Conservation (phyloP, 2,888 invertebrate genomes). For the Drosophila tanythrix region DNA sequence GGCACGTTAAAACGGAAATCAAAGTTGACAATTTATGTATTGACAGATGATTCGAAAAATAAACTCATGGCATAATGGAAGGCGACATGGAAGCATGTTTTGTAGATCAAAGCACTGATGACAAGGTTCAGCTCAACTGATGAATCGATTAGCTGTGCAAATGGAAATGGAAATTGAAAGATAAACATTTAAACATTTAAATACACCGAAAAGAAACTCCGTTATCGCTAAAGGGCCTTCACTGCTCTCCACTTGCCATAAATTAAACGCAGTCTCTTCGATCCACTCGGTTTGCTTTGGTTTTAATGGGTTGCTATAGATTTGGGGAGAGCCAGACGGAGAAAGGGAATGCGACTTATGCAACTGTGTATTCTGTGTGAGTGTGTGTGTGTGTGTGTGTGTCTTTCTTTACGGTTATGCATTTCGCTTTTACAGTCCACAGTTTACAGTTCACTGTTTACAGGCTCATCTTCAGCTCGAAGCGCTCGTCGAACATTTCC, state of each 20-base stretch:
- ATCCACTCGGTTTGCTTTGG: slow-evolving; percentile 14
- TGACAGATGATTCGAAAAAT: slow-evolving; percentile 14
- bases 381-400: slow-evolving; percentile 22
- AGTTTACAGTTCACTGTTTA: slow-evolving; percentile 53
- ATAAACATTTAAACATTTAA: slow-evolving; percentile 42
- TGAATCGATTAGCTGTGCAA: slow-evolving; percentile 19
- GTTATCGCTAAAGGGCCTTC: slow-evolving; percentile 52
- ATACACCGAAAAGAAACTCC: slow-evolving; percentile 43
- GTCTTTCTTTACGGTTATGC: slow-evolving; percentile 66
- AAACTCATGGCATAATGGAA: slow-evolving; percentile 19
- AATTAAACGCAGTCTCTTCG: slow-evolving; percentile 57
- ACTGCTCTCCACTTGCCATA: slow-evolving; percentile 63
- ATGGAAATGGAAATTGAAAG: slow-evolving; percentile 62
- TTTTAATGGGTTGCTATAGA: not conserved
- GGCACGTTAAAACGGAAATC: slow-evolving; percentile 7
- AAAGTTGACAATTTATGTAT: slow-evolving; percentile 22
- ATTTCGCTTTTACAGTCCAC: slow-evolving; percentile 63
- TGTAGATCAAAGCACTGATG: slow-evolving; percentile 14
- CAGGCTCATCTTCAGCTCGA: slow-evolving; percentile 62
- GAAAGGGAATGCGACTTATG: slow-evolving; percentile 60
- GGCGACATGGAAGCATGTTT: not conserved
- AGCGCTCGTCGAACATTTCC: slow-evolving; percentile 60
- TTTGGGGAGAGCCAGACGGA: slow-evolving; percentile 36
- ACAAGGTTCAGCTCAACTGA: slow-evolving; percentile 4
- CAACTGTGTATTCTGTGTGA: slow-evolving; percentile 47